Evolutionary conservation across 2,113 vertebrate genomes (phyloP).

Genomic region (Sebastes fasciatus): DNA sequence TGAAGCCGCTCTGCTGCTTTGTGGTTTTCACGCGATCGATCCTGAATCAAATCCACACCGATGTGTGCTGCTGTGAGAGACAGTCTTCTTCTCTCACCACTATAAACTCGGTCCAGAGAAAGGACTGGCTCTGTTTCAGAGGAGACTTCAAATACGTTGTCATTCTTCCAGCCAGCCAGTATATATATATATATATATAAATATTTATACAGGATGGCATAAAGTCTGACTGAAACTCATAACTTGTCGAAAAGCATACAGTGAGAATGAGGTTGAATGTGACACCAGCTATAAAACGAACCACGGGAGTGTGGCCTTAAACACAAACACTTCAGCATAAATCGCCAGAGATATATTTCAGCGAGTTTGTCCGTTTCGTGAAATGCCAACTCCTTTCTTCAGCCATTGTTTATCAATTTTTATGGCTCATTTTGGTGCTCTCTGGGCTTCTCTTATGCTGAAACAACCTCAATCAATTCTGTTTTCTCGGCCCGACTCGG

Average conservation of each 20-base stretch:
- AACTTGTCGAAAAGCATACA: slow-evolving; percentile 27
- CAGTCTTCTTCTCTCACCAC: slow-evolving; percentile 4
- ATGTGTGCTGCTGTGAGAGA: slow-evolving; percentile 20
- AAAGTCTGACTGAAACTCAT: slow-evolving; percentile 39
- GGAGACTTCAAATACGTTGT: slow-evolving; percentile 25
- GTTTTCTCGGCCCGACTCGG: slow-evolving; percentile 44
- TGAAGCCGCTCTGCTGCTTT: slow-evolving; percentile 43
- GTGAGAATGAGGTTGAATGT: slow-evolving; percentile 31
- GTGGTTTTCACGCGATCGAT: slow-evolving; percentile 45
- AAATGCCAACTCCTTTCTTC: slow-evolving; percentile 37
- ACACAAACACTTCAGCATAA: slow-evolving; percentile 37
- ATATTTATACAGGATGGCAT: slow-evolving; percentile 24
- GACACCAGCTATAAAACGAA: slow-evolving; percentile 42
- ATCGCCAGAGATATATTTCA: slow-evolving; percentile 37
- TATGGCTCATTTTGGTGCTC: slow-evolving; percentile 48
- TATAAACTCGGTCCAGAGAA: slow-evolving; percentile 5
- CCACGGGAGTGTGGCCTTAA: slow-evolving; percentile 12
- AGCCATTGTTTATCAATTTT: slow-evolving; percentile 55
- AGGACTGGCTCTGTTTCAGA: slow-evolving; percentile 7
- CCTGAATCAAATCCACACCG: slow-evolving; percentile 19
- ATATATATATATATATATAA: slow-evolving; percentile 10
- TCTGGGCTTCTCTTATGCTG: slow-evolving; percentile 19
- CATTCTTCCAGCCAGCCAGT: slow-evolving; percentile 13
- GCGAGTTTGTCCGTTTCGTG: slow-evolving; percentile 42
- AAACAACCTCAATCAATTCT: slow-evolving; percentile 62